phyloP scores from a whole-genome alignment of 1,140 invertebrate genomes.

The Magallana angulata region DNA sequence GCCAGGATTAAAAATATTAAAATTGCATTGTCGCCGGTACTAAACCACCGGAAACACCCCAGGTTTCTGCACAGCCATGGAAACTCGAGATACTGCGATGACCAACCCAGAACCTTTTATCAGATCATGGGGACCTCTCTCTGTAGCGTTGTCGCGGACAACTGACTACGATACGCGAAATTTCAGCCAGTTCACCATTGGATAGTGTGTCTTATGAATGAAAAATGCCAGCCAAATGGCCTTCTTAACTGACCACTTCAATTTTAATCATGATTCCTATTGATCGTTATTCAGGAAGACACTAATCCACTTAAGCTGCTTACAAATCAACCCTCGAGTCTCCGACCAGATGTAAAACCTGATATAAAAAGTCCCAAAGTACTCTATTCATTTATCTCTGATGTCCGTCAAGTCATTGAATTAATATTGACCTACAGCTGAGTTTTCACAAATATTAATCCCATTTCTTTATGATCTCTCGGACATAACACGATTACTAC shows the following conservation, averaged over 20 bases:
- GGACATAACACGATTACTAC: too few relatives aligned
- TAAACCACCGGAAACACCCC: constrained; percentile 24
- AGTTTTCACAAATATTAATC: too few relatives aligned
- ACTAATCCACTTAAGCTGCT: constrained; percentile 21
- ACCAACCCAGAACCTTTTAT: background rate
- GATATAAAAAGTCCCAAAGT: background rate
- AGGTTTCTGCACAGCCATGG: background rate
- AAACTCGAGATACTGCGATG: constrained; percentile 20
- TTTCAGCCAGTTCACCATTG: background rate
- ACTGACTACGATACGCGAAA: background rate
- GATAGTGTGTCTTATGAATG: background rate
- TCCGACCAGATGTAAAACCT: background rate
- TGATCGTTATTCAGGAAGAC: constrained; percentile 9
- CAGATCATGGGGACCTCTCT: constrained; percentile 1
- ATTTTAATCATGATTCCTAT: background rate
- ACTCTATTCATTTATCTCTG: background rate
- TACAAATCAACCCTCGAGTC: background rate
- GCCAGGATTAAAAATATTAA: constrained; percentile 28
- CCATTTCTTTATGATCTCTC: too few relatives aligned
- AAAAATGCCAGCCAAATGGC: background rate
- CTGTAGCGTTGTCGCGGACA: background rate
- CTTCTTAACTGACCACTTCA: background rate
- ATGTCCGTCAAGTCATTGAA: background rate
- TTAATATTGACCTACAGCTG: background rate
- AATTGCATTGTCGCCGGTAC: constrained; percentile 12